Conservation (phyloP, 2,113 vertebrate genomes). For the Ctenomys sociabilis region DNA sequence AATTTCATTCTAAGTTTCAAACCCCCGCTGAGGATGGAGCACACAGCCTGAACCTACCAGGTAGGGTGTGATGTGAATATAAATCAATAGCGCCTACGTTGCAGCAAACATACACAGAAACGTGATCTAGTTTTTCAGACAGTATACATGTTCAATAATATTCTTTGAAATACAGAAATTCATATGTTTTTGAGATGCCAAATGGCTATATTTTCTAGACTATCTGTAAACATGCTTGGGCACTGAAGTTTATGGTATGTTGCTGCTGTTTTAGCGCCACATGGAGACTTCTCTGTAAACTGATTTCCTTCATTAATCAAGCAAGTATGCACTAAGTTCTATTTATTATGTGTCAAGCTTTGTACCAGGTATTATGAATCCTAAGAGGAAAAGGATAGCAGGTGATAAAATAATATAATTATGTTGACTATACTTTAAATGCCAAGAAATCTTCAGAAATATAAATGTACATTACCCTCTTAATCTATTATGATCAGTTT, state of each 20-base stretch:
- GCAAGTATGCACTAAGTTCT: conserved; percentile 42
- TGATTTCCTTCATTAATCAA: conserved; percentile 32
- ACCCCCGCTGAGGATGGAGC: not conserved
- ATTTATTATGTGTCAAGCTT: not conserved
- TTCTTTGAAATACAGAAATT: not conserved
- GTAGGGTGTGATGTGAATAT: not conserved
- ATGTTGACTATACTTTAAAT: not conserved
- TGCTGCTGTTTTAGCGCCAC: not conserved
- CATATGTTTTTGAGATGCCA: not conserved
- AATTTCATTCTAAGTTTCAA: conserved; percentile 57
- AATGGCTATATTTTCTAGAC: not conserved
- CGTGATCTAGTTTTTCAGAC: not conserved
- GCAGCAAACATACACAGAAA: conserved; percentile 34
- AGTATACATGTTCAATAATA: not conserved
- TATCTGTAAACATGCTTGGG: not conserved
- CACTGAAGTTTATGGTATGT: not conserved
- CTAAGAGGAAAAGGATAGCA: not conserved
- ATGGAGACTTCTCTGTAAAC: not conserved
- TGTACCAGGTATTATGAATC: not conserved
- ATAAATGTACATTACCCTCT: not conserved
- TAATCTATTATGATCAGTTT: not conserved
- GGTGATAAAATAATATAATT: not conserved
- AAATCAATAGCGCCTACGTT: conserved; percentile 1
- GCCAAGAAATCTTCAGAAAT: not conserved
- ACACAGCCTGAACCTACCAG: conserved; percentile 36